A percentile compares a stretch with the other conserved stretches of the same genome.
Conservation (phyloP, 2,113 vertebrate genomes). For the Labeo catla region DNA sequence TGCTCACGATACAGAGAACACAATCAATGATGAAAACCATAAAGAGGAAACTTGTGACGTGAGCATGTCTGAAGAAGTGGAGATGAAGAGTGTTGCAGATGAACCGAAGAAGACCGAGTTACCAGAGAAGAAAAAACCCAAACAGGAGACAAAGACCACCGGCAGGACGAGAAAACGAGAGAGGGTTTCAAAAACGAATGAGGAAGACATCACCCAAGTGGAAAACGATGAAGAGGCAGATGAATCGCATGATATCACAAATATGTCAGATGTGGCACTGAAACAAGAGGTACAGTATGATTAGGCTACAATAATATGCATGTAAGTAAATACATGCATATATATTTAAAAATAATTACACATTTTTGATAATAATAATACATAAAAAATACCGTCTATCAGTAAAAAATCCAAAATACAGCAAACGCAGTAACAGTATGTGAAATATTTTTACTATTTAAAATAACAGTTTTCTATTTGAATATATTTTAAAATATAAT, state of each 20-base stretch:
- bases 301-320: neutral
- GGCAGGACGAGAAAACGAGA: constrained; percentile 41
- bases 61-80: constrained; percentile 14
- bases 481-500: no score
- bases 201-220: constrained; percentile 34
- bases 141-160: constrained; percentile 2
- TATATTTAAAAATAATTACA: neutral
- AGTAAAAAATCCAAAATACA: no score
- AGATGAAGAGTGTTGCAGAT: constrained; percentile 45
- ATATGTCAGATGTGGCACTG: constrained; percentile 82
- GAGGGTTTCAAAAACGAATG: constrained; percentile 23
- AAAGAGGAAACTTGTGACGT: constrained; percentile 44
- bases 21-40: neutral
- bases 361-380: neutral
- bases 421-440: no score
- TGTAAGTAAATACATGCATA: neutral
- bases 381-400: neutral
- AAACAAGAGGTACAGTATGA: constrained; percentile 73
- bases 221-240: constrained; percentile 46
- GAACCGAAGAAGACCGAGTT: neutral
- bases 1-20: neutral
- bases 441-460: no score
- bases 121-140: neutral
- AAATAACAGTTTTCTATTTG: no score
- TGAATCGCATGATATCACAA: constrained; percentile 36